Base-by-base conservation (phyloP, 64 coral and sea anemone genomes). In the Stichodactyla mertensii region DNA sequence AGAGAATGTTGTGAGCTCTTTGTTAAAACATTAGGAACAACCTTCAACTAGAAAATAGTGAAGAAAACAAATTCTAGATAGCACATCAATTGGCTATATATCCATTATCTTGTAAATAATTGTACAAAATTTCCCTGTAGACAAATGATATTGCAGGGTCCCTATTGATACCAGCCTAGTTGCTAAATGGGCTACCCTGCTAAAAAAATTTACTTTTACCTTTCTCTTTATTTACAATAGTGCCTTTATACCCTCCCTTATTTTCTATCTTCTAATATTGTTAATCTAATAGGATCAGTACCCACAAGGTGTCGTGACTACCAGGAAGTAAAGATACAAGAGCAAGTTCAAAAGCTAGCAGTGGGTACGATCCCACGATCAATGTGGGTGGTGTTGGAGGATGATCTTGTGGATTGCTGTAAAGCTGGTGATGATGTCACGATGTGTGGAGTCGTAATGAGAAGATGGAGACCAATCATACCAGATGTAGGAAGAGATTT, bases 341-440 rank as follows among this genome's bases (percentile, higher is more conserved):
- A 99, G 51, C 91, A 95, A 59, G 93, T 95, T 26, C 90, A 95
- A 51, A 99, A 95, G 67, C 93, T 99, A 58, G 97, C 93, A 10
- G 88, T 99, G 12, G 97, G 97, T 52, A 99, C 93, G 16, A 99
- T 99, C 53, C 97, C 97, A 60, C 79, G 97, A 6, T 90, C 89
- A 54, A 99, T 99, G 92, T 99, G 93, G 97, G 91, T 99, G 24
- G 82, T 99, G n/a, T 69, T 99, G 28, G 93, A 99, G 87, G 88
- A 99, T 88, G 97, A 99, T 67, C 79, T 99, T 11, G 97, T 99
- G 6, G 97, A 99, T 70, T 57, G 64, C 16, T 98, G 95, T 58
- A 98, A 98, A 80, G 92, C 95, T 54, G 95, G 95, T 52, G 95
- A 98, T 90, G 95, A 98, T 80, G 87, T 98, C 20, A 98, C 95